phyloP scores from a whole-genome alignment of 2,888 invertebrate genomes.

The Pachliopta kotzebuea region DNA sequence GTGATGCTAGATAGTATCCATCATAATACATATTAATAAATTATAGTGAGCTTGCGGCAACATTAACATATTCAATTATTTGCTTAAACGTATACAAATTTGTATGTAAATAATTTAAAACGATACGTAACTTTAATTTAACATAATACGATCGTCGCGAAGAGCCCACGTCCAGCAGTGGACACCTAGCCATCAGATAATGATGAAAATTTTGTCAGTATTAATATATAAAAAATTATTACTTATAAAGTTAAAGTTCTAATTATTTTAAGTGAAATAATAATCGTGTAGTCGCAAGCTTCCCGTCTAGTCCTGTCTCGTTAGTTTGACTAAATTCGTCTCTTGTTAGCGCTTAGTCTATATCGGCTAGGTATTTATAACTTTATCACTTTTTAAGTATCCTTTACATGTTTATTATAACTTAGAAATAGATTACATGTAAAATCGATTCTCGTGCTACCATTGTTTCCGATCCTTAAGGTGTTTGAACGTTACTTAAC shows the following conservation, averaged over 20 bases:
- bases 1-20: conserved; percentile 15
- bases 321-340: conserved; percentile 4
- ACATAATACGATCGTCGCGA: too few species aligned
- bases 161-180: too few species aligned
- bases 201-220: conserved; percentile 22
- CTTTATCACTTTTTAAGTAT: conserved; percentile 23
- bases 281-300: conserved; percentile 27
- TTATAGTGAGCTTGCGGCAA: conserved; percentile 22
- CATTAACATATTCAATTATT: conserved; percentile 17
- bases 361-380: conserved; percentile 4
- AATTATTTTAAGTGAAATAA: neutral
- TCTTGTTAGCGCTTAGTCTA: conserved; percentile 13
- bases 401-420: conserved; percentile 30
- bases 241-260: conserved; percentile 19
- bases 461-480: too few species aligned
- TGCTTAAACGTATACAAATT: neutral
- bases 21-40: neutral
- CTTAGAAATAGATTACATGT: conserved; percentile 27
- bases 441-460: conserved; percentile 30
- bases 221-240: conserved; percentile 13
- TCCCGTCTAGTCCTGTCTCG: conserved; percentile 2
- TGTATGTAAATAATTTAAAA: too few species aligned
- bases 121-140: too few species aligned
- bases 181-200: too few species aligned
- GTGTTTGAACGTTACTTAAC: too few species aligned